Evolutionary conservation across 1,140 invertebrate genomes (phyloP).

Genomic region (Temnothorax nylanderi): DNA sequence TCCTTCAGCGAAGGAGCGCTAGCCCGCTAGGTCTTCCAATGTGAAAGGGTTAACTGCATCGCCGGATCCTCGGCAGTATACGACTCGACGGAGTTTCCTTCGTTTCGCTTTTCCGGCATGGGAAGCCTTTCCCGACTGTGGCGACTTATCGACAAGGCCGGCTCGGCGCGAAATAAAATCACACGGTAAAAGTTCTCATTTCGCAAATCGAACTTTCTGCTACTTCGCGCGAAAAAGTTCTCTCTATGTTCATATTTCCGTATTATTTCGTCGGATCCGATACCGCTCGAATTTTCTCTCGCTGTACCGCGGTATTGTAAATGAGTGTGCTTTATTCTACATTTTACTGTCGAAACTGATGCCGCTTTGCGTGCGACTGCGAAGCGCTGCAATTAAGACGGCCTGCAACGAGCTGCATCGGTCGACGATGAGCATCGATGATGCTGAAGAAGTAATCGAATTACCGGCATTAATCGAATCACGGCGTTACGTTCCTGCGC

Average conservation of each 20-base stretch:
- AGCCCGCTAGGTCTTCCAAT: conserved; percentile 65
- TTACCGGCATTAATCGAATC: conserved; percentile 47
- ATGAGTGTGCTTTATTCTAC: neutral
- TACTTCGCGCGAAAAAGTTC: conserved; percentile 16
- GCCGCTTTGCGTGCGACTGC: neutral
- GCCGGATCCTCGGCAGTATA: conserved; percentile 56
- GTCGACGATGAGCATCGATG: conserved; percentile 42
- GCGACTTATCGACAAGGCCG: conserved; percentile 64
- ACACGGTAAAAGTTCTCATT: conserved; percentile 26
- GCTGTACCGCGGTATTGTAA: neutral
- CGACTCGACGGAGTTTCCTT: conserved; percentile 63
- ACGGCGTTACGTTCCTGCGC: conserved; percentile 24
- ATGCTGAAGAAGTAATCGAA: conserved; percentile 50
- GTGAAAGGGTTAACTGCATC: conserved; percentile 74
- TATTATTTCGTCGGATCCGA: conserved; percentile 5
- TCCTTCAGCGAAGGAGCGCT: conserved; percentile 42
- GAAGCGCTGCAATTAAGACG: neutral
- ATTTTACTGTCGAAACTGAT: neutral
- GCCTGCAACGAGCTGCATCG: neutral
- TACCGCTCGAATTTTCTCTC: neutral
- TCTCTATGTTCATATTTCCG: conserved; percentile 1
- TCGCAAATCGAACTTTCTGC: neutral
- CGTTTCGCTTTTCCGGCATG: conserved; percentile 70
- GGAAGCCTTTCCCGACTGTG: neutral
- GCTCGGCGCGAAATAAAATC: conserved; percentile 66